Evolutionary conservation across 2,797 vertebrate species (phyloP).

Genomic region (Oreortyx pictus): DNA sequence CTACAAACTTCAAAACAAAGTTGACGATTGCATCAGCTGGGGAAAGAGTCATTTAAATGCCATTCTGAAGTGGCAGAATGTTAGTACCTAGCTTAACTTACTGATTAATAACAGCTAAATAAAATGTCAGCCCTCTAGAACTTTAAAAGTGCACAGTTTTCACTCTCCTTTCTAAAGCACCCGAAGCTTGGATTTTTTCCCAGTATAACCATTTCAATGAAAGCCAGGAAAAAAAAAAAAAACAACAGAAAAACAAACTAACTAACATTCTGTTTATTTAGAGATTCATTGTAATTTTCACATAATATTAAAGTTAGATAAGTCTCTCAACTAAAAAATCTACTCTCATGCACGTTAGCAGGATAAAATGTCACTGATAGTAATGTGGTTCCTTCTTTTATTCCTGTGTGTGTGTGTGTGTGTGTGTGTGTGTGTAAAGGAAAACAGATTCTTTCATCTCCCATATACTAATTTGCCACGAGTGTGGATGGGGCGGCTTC

Average conservation of each 20-base stretch:
- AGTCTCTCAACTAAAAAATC: not conserved
- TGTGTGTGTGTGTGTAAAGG: not conserved
- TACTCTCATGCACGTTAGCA: not conserved
- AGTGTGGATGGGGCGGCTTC: not conserved
- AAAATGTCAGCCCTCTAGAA: constrained; percentile 3
- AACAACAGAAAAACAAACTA: not conserved
- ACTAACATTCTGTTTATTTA: not conserved
- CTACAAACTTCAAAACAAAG: not conserved
- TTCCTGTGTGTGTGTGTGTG: not conserved
- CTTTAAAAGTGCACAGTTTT: not conserved
- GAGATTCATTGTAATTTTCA: not conserved
- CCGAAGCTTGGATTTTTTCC: not conserved
- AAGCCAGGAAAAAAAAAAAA: not conserved
- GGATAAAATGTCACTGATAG: not conserved
- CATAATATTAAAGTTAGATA: not conserved
- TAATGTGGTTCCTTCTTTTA: not conserved
- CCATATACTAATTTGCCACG: not conserved
- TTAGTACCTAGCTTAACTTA: not conserved
- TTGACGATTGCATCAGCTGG: not conserved
- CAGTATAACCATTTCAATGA: not conserved
- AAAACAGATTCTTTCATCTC: not conserved
- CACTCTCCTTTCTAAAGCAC: not conserved
- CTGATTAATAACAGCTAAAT: not conserved
- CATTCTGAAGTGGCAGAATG: not conserved
- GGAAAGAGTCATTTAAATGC: not conserved